Evolutionary conservation across 2,113 vertebrate genomes (phyloP).

Genomic region (Menura novaehollandiae): DNA sequence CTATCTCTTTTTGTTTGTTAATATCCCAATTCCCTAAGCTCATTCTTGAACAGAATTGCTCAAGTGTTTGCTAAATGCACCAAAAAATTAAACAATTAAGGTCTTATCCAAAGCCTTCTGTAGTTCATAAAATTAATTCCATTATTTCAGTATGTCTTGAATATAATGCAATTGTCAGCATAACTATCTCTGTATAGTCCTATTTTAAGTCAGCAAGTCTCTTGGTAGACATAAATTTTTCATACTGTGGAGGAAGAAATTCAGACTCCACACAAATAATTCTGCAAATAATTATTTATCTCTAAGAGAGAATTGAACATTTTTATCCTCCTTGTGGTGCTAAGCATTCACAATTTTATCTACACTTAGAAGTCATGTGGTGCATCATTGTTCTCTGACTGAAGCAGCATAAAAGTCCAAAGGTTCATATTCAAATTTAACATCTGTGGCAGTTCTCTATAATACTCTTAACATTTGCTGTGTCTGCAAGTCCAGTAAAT

Average conservation of each 20-base stretch:
- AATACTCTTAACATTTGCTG: not conserved
- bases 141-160: not conserved
- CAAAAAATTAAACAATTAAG: not conserved
- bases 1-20: not conserved
- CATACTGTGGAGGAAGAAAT: not conserved
- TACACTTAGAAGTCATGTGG: not conserved
- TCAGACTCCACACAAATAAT: not conserved
- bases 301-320: not conserved
- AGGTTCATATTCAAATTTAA: not conserved
- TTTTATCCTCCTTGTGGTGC: not conserved
- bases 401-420: not conserved
- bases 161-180: not conserved
- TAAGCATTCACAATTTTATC: not conserved
- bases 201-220: not conserved
- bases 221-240: not conserved
- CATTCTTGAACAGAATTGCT: not conserved
- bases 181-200: not conserved
- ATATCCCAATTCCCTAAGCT: not conserved
- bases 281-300: not conserved
- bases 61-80: not conserved
- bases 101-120: not conserved
- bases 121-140: not conserved
- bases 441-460: not conserved
- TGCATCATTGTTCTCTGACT: not conserved
- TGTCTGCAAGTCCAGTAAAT: not conserved